A percentile compares a stretch with the other conserved stretches of the same genome.
Evolutionary conservation across 2,113 vertebrate genomes (phyloP).

Genomic region (Elgaria multicarinata): DNA sequence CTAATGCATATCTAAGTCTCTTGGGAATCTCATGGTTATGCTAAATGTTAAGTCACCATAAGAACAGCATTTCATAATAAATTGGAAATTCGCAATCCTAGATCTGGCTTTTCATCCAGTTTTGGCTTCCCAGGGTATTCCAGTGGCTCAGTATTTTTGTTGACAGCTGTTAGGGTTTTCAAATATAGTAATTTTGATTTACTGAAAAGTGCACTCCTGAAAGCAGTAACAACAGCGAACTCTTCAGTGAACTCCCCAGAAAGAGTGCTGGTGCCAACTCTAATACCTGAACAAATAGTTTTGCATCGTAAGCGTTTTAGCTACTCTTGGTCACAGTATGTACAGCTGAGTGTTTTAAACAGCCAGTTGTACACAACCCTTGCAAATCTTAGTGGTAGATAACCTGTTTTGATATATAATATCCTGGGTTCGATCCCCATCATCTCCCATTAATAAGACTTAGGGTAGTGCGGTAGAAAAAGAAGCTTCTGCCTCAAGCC

Average conservation of each 20-base stretch:
- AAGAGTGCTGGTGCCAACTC: background rate
- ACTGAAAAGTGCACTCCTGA: background rate
- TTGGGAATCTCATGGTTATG: background rate
- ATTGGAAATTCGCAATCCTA: background rate
- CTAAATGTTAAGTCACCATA: background rate
- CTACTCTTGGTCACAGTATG: background rate
- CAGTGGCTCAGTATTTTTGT: background rate
- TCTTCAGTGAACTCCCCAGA: no score
- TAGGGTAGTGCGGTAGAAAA: background rate
- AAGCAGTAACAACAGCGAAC: background rate
- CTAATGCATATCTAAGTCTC: background rate
- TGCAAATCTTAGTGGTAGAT: background rate
- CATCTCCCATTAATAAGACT: background rate
- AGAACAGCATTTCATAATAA: background rate
- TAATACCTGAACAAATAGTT: background rate
- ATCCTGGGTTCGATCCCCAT: background rate
- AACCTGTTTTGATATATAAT: background rate
- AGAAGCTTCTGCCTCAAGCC: background rate
- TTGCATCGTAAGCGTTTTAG: background rate
- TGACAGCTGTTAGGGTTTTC: background rate
- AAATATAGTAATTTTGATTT: background rate
- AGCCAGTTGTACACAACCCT: background rate
- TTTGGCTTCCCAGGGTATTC: background rate
- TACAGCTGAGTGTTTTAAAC: background rate
- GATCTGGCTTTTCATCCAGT: background rate